Base-by-base conservation (phyloP, 2,113 vertebrate genomes). In the Alethe diademata region DNA sequence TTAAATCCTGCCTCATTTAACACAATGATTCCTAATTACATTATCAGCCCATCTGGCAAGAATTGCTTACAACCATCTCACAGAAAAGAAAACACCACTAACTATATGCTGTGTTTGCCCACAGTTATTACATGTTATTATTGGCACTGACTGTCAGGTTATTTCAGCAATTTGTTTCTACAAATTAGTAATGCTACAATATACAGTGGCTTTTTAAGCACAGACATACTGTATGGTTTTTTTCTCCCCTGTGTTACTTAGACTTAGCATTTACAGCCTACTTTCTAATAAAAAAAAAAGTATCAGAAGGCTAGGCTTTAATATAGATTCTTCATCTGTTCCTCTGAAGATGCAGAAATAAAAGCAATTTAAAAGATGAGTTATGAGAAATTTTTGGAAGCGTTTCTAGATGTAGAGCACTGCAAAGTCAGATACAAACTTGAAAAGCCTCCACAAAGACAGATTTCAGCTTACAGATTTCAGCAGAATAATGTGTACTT, bases 1-100 rank as follows among this genome's bases (percentile, higher is more conserved):
- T 99, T 98, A 98, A 99, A 98, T 97, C 97, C 95, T 87, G 98
- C 95, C 97, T 98, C 98, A 97, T 98, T 99, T 98, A 98, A 98
- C 98, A 98, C 98, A 92, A 96, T 23, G 83, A 97, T 97, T 97
- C 97, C 98, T 98, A 99, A 99, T 99, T 98, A 98, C 97, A 98
- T 97, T 96, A 98, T 98, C 96, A 97, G 92, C 97, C 97, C 98
- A 98, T 97, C 98, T 98, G 96, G 95, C 88, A 91, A 95, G 71
- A 92, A 62, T 92, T 84, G 96, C 94, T 92, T 15, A 95, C 87
- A 90, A 86, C 78, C 74, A 56, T 81, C 81, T 80, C 13, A 24
- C 2, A 43, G 42, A n/a, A 78, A 91, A 88, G 86, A 88, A 95
- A 96, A 94, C 80, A 60, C 79, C 74, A 38, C 82, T 87, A 64